These are phyloP conservation scores for Meriones psammophilus DNA, from an alignment of 2,797 vertebrate species.

Conservation along the genomic window DNA sequence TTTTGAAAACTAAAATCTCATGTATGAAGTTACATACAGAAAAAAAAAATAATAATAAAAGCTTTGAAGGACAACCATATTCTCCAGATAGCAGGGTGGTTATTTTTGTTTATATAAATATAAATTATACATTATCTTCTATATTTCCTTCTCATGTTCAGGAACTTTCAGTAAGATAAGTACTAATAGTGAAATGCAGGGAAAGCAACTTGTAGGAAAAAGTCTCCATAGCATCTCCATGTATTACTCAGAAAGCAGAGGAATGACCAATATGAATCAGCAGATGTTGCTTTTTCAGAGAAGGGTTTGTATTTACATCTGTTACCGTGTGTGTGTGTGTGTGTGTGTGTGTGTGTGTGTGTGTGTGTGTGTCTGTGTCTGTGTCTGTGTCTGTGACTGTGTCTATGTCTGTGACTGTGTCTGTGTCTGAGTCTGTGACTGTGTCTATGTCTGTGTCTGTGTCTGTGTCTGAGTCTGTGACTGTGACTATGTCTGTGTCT, in stretches of 20 bases:
- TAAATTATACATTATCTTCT: neutral
- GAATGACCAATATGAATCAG: neutral
- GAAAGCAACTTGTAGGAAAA: neutral
- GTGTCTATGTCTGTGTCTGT: too few relatives aligned
- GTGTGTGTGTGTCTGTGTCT: neutral
- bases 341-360: too few relatives aligned
- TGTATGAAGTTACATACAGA: neutral
- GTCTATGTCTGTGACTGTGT: too few relatives aligned
- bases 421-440: too few relatives aligned
- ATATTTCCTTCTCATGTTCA: neutral
- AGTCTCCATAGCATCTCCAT: neutral
- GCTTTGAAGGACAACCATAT: neutral
- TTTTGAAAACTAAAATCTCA: neutral
- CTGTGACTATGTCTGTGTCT: too few relatives aligned
- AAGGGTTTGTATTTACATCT: neutral
- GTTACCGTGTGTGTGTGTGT: too few relatives aligned
- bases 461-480: too few relatives aligned
- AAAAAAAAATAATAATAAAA: neutral
- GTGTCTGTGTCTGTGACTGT: too few relatives aligned
- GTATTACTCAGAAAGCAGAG: neutral
- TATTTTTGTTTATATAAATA: neutral
- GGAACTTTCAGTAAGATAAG: slow-evolving; percentile 7
- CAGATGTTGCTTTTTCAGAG: neutral
- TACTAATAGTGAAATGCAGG: neutral
- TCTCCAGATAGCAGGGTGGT: neutral